Base-by-base conservation (phyloP, 2,113 vertebrate genomes). In the Strix aluco region DNA sequence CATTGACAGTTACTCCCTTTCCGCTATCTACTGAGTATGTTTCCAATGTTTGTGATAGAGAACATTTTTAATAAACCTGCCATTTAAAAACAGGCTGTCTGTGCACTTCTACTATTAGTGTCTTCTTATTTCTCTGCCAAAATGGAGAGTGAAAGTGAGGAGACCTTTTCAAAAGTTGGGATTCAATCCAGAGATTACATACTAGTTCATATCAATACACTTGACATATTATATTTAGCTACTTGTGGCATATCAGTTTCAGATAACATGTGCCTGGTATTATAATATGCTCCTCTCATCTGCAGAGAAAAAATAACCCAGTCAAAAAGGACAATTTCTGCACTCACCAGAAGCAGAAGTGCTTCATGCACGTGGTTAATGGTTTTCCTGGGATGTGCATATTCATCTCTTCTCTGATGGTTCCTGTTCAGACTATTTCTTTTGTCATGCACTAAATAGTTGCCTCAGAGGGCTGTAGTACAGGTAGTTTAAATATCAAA, bases 31-130 rank as follows among this genome's bases (percentile, higher is more conserved):
- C 82, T 70, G 32, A 59, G 32, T 96, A 63, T 86, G 89, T 96
- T 94, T 96, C 86, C 86, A 81, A 80, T 93, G 92, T 93, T 95
- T 97, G 92, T 94, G 87, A 91, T 93, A 94, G 90, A 92, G 52
- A 96, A 86, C 85, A 46, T 97, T 97, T 97, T 96, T 95, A 97
- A 98, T 97, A 98, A 98, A 98, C 49, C 49, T 95, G 81, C 55
- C 83, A 94, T 95, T 94, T 94, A 52, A 94, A 95, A 96, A 29
- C 23, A 65, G 63, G 58, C 55, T 90, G 49, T 52, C 79, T 91
- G 58, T 94, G 74, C 42, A 69, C 30, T 95, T 81, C 38, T 88
- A 30, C 63, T 70, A 15, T 57, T 72, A 78, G 32, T 46, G 59
- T 55, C 67, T 70, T 95, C 59, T 86, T 88, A 66, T 32, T 92